Conservation (phyloP, 2,888 invertebrate genomes). For the Neria commutata region DNA sequence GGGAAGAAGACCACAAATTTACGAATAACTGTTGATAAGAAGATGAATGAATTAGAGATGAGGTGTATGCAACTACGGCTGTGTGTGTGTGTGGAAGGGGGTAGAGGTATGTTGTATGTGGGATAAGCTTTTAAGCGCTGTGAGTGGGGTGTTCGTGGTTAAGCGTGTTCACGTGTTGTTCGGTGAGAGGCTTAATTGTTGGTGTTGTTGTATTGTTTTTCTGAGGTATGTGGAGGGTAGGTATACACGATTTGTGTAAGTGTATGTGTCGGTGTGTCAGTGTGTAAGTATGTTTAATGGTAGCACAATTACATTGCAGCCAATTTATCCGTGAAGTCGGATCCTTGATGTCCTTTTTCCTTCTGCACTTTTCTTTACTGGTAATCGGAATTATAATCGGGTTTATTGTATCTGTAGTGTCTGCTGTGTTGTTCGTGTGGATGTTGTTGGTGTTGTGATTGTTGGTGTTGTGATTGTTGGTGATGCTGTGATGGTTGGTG, state of each 20-base stretch:
- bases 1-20: neutral
- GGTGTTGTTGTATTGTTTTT: conserved; percentile 11
- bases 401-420: conserved; percentile 44
- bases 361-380: conserved; percentile 39
- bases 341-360: conserved; percentile 23
- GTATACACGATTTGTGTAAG: conserved; percentile 3
- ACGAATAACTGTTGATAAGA: neutral
- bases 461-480: conserved; percentile 35
- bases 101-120: conserved; percentile 17
- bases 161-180: no score
- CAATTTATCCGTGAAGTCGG: conserved; percentile 40
- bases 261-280: conserved; percentile 19
- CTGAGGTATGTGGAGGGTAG: conserved; percentile 13
- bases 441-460: conserved; percentile 19
- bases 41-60: no score
- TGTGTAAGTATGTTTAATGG: conserved; percentile 25
- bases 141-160: conserved; percentile 23
- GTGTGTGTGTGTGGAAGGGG: no score
- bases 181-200: conserved; percentile 19
- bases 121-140: conserved; percentile 5
- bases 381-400: conserved; percentile 60
- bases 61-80: no score
- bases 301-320: conserved; percentile 59
- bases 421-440: conserved; percentile 31
- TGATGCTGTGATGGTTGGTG: conserved; percentile 25